These are phyloP conservation scores for Oreotrochilus melanogaster DNA, from an alignment of 2,113 vertebrate species.

Conservation along the genomic window DNA sequence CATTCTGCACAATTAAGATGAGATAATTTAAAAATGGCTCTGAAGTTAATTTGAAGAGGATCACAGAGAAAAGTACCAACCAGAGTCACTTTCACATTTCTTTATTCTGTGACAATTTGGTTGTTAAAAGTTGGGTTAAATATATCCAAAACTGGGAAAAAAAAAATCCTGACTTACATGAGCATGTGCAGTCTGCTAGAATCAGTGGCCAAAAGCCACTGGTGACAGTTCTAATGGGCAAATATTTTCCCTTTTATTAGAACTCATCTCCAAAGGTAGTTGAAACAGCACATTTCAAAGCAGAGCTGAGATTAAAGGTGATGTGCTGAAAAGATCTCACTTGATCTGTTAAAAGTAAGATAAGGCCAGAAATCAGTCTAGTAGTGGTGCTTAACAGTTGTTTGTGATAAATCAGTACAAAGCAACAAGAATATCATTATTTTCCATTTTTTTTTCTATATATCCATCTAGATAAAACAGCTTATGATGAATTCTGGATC, in stretches of 20 bases:
- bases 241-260: not conserved
- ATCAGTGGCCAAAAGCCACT: not conserved
- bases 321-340: not conserved
- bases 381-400: not conserved
- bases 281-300: not conserved
- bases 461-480: not conserved
- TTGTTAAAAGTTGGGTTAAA: not conserved
- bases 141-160: not conserved
- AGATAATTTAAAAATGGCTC: not conserved
- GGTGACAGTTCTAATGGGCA: not conserved
- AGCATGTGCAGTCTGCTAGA: not conserved
- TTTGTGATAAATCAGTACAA: not conserved
- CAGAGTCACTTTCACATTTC: not conserved
- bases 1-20: not conserved
- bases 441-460: not conserved
- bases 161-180: not conserved
- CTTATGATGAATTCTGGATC: not conserved
- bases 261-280: not conserved
- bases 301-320: not conserved
- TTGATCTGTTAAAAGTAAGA: not conserved
- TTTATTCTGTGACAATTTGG: not conserved
- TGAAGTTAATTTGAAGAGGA: not conserved
- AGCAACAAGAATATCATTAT: not conserved
- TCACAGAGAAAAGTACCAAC: not conserved
- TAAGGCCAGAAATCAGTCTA: not conserved